Percentiles rank a stretch among this genome's conserved stretches.
These are phyloP conservation scores for Eudemis profundana DNA, from an alignment of 2,888 invertebrate genomes.

Conservation along the genomic window DNA sequence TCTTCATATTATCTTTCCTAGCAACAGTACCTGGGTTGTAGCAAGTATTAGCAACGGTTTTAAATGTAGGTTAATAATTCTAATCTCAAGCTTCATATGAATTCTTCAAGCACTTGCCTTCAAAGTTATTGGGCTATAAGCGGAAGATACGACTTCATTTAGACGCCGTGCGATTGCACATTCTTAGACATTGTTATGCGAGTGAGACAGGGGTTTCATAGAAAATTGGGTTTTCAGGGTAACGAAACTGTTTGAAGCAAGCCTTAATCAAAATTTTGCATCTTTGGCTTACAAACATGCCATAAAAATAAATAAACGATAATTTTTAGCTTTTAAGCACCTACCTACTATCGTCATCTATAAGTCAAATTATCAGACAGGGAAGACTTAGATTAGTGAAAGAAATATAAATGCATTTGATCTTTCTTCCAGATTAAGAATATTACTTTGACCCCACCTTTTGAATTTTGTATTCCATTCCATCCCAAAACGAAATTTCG, in stretches of 20 bases:
- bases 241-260: not conserved
- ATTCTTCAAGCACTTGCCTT: constrained; percentile 33
- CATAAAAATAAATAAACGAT: no score
- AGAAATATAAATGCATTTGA: no score
- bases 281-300: not conserved
- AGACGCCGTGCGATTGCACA: constrained; percentile 38
- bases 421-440: no score
- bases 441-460: no score
- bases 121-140: constrained; percentile 39
- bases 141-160: constrained; percentile 39
- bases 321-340: no score
- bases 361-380: no score
- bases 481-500: no score
- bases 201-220: constrained; percentile 13
- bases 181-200: constrained; percentile 30
- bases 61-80: constrained; percentile 14
- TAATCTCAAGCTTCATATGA: constrained; percentile 23
- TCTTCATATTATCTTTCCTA: not conserved
- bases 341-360: no score
- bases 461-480: no score
- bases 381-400: no score
- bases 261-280: not conserved
- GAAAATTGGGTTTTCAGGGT: constrained; percentile 18
- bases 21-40: not conserved
- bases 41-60: not conserved